Evolutionary conservation across 1,140 invertebrate genomes (phyloP).

Genomic region (Drosophila auraria): DNA sequence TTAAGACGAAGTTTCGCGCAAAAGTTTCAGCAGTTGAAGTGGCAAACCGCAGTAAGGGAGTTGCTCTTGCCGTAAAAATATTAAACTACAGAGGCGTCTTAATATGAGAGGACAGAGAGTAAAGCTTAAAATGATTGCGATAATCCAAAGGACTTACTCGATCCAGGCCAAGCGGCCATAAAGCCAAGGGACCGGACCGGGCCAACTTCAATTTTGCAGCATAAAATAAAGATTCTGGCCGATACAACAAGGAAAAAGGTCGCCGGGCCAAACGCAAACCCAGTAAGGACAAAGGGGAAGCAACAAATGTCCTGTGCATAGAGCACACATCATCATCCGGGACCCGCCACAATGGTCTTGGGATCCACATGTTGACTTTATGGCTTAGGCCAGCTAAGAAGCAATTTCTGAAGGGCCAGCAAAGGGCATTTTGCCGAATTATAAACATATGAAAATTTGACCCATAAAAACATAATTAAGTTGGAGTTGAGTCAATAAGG

Average conservation of each 20-base stretch:
- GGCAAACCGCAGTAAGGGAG: constrained; percentile 6
- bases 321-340: constrained; percentile 45
- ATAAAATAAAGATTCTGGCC: constrained; percentile 59
- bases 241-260: constrained; percentile 60
- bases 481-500: neutral
- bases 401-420: constrained; percentile 43
- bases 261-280: constrained; percentile 33
- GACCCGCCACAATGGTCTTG: constrained; percentile 31
- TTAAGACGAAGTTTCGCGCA: constrained; percentile 3
- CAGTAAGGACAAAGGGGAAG: constrained; percentile 45
- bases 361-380: constrained; percentile 50
- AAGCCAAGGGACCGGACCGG: constrained; percentile 31
- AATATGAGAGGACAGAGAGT: constrained; percentile 7
- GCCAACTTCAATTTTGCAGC: constrained; percentile 60
- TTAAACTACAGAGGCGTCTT: constrained; percentile 12
- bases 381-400: constrained; percentile 48
- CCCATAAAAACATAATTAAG: constrained; percentile 50
- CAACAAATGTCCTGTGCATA: constrained; percentile 56
- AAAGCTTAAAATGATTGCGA: constrained; percentile 61
- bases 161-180: constrained; percentile 40
- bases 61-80: constrained; percentile 1
- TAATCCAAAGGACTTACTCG: constrained; percentile 61
- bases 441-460: constrained; percentile 47
- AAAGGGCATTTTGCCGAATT: constrained; percentile 35
- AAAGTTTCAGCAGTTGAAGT: constrained; percentile 28